Conservation (phyloP, 2,888 invertebrate species). For the Rotaria macrura region DNA sequence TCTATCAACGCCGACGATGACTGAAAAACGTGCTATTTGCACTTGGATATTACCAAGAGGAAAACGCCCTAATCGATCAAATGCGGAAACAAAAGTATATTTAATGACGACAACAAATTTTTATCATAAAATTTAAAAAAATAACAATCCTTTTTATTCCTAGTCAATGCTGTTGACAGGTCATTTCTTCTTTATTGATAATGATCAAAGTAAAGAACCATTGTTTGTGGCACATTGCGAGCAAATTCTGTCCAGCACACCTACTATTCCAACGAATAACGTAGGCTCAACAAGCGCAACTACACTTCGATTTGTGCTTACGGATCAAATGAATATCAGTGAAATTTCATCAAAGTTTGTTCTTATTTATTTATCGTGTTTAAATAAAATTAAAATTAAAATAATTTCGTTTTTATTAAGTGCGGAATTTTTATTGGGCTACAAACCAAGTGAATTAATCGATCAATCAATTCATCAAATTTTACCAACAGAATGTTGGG, state of each 20-base stretch:
- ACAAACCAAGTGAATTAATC: not conserved
- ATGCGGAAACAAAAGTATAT: not conserved
- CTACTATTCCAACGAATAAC: not conserved
- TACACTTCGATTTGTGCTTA: not conserved
- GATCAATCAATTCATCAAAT: not conserved
- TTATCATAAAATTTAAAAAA: not conserved
- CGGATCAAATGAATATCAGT: not conserved
- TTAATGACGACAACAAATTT: not conserved
- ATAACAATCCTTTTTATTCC: not conserved
- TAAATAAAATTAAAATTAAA: not conserved
- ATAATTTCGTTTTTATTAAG: not conserved
- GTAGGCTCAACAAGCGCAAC: not conserved
- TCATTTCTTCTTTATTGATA: not conserved
- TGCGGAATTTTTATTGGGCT: not conserved
- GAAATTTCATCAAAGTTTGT: not conserved
- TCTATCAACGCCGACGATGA: not conserved
- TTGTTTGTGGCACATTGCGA: not conserved
- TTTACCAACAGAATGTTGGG: not conserved
- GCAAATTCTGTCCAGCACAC: not conserved
- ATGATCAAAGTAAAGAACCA: not conserved
- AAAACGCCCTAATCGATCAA: not conserved
- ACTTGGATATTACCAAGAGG: conserved; percentile 9
- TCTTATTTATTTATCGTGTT: not conserved
- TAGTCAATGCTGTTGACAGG: not conserved
- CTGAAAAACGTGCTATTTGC: not conserved